Evolutionary conservation across 1,140 invertebrate genomes (phyloP).

Genomic region (Pectinophora gossypiella): DNA sequence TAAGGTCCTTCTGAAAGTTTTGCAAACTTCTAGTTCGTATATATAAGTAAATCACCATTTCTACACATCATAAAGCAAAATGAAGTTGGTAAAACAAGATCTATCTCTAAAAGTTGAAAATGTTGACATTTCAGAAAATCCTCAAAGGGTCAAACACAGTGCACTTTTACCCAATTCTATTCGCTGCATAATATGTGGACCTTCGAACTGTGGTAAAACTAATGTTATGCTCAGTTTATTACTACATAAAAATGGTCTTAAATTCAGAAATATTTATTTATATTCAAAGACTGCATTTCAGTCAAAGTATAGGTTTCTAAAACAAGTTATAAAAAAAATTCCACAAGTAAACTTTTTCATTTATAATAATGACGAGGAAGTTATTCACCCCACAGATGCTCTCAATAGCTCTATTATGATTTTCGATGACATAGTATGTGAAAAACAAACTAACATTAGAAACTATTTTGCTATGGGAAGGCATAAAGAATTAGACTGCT

Average conservation of each 20-base stretch:
- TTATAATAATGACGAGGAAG: conserved; percentile 15
- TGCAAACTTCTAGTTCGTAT: background rate
- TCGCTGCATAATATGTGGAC: conserved; percentile 29
- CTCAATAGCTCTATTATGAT: background rate
- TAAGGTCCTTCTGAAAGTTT: too few relatives aligned
- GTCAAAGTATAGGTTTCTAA: conserved; percentile 35
- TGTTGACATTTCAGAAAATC: conserved; percentile 12
- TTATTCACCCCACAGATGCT: conserved; percentile 13
- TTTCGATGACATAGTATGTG: conserved; percentile 16
- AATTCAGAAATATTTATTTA: conserved; percentile 42
- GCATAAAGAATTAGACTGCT: conserved; percentile 43
- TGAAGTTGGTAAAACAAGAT: conserved; percentile 22
- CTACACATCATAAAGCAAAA: conserved; percentile 3
- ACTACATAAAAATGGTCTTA: conserved; percentile 38
- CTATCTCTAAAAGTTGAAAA: conserved; percentile 15
- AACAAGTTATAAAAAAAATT: conserved; percentile 20
- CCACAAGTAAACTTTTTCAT: conserved; percentile 17
- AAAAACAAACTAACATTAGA: conserved; percentile 20
- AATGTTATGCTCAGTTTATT: conserved; percentile 43
- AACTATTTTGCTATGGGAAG: conserved; percentile 53
- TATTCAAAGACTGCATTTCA: conserved; percentile 37
- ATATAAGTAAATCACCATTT: background rate
- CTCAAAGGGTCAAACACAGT: conserved; percentile 22
- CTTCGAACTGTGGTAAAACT: conserved; percentile 46
- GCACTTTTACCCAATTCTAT: conserved; percentile 34